phyloP scores from a whole-genome alignment of 2,113 vertebrate species.

The Gymnocephalus cernua region DNA sequence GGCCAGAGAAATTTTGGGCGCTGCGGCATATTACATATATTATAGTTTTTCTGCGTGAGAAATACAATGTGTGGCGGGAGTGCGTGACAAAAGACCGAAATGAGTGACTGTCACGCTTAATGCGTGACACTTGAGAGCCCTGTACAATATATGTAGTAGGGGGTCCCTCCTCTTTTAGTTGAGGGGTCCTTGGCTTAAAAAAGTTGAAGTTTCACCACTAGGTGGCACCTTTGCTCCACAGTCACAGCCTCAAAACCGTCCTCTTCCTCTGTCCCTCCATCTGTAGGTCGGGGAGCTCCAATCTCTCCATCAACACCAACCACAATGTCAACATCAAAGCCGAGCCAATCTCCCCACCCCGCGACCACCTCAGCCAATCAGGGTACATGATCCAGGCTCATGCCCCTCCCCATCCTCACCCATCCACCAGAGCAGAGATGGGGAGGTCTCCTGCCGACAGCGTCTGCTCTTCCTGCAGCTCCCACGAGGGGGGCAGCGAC shows the following conservation, averaged over 20 bases:
- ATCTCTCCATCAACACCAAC: constrained; percentile 89
- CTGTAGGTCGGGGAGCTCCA: constrained; percentile 88
- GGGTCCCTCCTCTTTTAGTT: too few relatives aligned
- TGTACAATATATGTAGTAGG: too few relatives aligned
- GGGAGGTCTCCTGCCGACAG: constrained; percentile 94
- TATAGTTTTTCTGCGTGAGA: too few relatives aligned
- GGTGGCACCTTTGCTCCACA: constrained; percentile 17
- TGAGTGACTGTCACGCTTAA: too few relatives aligned
- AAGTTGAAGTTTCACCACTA: constrained; percentile 17
- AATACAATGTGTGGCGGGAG: too few relatives aligned
- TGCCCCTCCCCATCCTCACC: constrained; percentile 60
- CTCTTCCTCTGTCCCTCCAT: background rate
- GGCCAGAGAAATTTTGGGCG: too few relatives aligned
- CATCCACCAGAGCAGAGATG: constrained; percentile 86
- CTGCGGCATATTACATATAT: too few relatives aligned
- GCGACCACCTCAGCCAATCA: constrained; percentile 80
- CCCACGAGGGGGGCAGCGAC: constrained; percentile 90
- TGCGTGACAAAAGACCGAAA: too few relatives aligned
- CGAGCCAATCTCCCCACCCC: constrained; percentile 94
- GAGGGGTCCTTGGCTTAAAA: too few relatives aligned
- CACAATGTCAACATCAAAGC: constrained; percentile 95
- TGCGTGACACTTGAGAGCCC: too few relatives aligned
- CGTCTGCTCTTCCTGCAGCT: constrained; percentile 94
- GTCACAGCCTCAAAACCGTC: rapidly evolving
- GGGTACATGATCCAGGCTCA: constrained; percentile 83